Base-by-base conservation (phyloP, 2,113 vertebrate species). In the Macaca mulatta region DNA sequence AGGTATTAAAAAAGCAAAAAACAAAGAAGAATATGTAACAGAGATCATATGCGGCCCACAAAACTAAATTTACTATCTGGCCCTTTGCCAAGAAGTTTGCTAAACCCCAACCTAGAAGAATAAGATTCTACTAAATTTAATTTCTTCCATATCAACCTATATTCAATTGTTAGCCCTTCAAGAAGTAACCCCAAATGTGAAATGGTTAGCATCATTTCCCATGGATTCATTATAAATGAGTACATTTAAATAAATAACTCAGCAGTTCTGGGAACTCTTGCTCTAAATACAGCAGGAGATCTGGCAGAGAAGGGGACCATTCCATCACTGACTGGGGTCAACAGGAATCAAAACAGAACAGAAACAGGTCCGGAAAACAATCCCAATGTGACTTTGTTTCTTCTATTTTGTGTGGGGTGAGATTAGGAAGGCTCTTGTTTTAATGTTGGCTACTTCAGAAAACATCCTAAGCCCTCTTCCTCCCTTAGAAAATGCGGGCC, bases 71-170 rank as follows among this genome's bases (percentile, higher is more conserved):
- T 59, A 59, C 40, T 82, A 13, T 61, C 55, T 96, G 79, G 74
- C 48, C 13, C n/a, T 89, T 86, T 55, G 81, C 40, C 55, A 85
- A 91, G 91, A 87, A 67, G 61, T 67, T 52, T 74, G 61, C 77
- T 72, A 55, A 87, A 82, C 35, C 0, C 52, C 45, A n/a, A 80
- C 67, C 75, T 45, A 72, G 35, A 94, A 75, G 69, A 79, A 87
- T 9, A 83, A 90, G 48, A 78, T 57, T 61, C 93, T 94, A 69
- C 38, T 94, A 84, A 83, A 87, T 64, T 82, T 50, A 86, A 93
- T 96, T 50, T 96, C 35, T 89, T 80, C n/a, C 35, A 84, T 43
- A 92, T 87, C 67, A 88, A 95, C 84, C 27, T 50, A 69, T 12
- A 72, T 55, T 91, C 43, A 77, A 50, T 74, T 67, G 90, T 83